Conservation (phyloP, 92 coral and sea anemone genomes). For the Bergia puertoricense region DNA sequence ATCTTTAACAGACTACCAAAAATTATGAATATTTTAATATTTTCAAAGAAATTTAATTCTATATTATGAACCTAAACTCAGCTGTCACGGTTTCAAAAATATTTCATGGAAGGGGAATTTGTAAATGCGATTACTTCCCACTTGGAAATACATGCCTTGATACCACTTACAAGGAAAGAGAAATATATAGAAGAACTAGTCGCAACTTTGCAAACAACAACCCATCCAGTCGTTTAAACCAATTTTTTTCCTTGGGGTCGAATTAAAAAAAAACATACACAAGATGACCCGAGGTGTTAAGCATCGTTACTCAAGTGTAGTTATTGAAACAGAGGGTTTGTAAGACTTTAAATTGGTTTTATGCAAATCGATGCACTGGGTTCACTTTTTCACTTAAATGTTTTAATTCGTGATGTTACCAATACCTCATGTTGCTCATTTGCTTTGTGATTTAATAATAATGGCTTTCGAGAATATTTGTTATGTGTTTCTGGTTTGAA, state of each 20-base stretch:
- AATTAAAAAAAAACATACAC: neutral
- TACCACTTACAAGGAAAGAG: neutral
- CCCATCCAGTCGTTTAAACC: neutral
- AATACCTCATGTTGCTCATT: neutral
- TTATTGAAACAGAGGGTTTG: too few relatives aligned
- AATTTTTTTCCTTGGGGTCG: neutral
- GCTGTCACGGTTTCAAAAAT: constrained; percentile 2
- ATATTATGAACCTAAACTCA: neutral
- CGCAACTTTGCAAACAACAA: neutral
- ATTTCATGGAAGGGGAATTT: neutral
- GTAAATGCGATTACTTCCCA: neutral
- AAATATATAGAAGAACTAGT: neutral
- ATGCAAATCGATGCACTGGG: neutral
- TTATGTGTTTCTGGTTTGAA: neutral
- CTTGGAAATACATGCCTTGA: neutral
- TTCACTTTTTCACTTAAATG: neutral
- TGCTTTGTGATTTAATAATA: neutral
- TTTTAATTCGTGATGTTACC: neutral
- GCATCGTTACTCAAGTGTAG: neutral
- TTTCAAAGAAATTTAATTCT: neutral
- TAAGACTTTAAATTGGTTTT: neutral
- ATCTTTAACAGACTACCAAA: neutral
- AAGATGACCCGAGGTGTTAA: neutral
- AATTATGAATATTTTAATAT: neutral
- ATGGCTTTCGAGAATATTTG: too few relatives aligned